Evolutionary conservation across 2,113 vertebrate species (phyloP).

Genomic region (Rhabdornis inornatus): DNA sequence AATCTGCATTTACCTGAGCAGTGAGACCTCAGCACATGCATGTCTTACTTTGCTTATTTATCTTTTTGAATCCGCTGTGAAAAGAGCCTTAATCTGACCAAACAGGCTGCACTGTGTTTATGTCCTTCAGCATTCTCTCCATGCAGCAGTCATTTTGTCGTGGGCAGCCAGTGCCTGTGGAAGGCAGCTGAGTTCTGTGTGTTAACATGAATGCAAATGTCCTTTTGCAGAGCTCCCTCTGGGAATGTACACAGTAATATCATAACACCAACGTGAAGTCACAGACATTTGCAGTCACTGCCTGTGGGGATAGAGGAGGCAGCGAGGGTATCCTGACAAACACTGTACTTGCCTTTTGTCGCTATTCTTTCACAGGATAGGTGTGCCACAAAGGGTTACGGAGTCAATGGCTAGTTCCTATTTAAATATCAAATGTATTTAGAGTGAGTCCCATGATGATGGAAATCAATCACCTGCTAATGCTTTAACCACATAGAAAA

Average conservation of each 20-base stretch:
- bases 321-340: slow-evolving; percentile 81
- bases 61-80: slow-evolving; percentile 54
- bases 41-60: slow-evolving; percentile 22
- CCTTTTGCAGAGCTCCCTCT: slow-evolving; percentile 70
- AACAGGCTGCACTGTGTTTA: slow-evolving; percentile 34
- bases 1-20: slow-evolving; percentile 4
- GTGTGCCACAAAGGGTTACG: slow-evolving; percentile 79
- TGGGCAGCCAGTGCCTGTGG: slow-evolving; percentile 22
- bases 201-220: slow-evolving; percentile 73
- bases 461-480: slow-evolving; percentile 81
- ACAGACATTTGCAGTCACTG: slow-evolving; percentile 82
- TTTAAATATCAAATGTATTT: slow-evolving; percentile 85
- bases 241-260: slow-evolving; percentile 82
- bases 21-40: not conserved
- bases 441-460: slow-evolving; percentile 62
- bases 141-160: slow-evolving; percentile 47
- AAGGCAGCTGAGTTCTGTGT: slow-evolving; percentile 62
- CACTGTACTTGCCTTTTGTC: slow-evolving; percentile 80
- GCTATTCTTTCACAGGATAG: slow-evolving; percentile 68
- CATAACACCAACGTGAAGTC: slow-evolving; percentile 77
- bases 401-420: slow-evolving; percentile 80
- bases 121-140: slow-evolving; percentile 42
- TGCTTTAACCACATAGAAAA: slow-evolving; percentile 73
- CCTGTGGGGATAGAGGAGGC: slow-evolving; percentile 79
- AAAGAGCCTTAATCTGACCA: slow-evolving; percentile 57